Conservation (phyloP, 2,888 invertebrate species). For the Furcula furcula region DNA sequence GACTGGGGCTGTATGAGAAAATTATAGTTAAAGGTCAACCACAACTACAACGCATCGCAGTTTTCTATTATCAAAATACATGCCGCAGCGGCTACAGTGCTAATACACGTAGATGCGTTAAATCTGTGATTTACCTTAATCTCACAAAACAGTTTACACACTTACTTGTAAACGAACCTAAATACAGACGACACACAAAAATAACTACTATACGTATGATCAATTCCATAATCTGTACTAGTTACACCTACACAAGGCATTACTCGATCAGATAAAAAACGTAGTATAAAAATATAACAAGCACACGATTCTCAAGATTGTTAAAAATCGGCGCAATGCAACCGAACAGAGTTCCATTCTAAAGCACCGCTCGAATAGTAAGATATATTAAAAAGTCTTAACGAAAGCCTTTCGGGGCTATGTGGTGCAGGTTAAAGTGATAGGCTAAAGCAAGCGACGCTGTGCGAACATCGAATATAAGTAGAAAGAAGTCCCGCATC, state of each 20-base stretch:
- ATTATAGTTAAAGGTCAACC: too few relatives aligned
- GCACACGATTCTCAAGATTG: slow-evolving; percentile 19
- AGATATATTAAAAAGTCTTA: slow-evolving; percentile 36
- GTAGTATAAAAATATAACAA: slow-evolving; percentile 32
- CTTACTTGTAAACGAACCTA: slow-evolving; percentile 18
- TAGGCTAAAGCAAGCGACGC: slow-evolving; percentile 62
- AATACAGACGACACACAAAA: slow-evolving; percentile 14
- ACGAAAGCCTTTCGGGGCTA: slow-evolving; percentile 57
- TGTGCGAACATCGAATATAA: slow-evolving; percentile 65
- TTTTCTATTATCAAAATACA: too few relatives aligned
- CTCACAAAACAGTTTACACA: too few relatives aligned
- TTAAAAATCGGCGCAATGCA: slow-evolving; percentile 18
- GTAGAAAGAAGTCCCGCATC: slow-evolving; percentile 71
- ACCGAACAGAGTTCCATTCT: slow-evolving; percentile 27
- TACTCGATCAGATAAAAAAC: slow-evolving; percentile 16
- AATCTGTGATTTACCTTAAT: too few relatives aligned
- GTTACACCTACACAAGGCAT: slow-evolving; percentile 9
- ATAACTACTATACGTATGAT: slow-evolving; percentile 15
- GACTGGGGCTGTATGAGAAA: too few relatives aligned
- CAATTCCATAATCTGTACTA: slow-evolving; percentile 27
- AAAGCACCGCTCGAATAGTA: slow-evolving; percentile 26
- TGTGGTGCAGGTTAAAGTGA: slow-evolving; percentile 68
- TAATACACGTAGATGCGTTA: too few relatives aligned
- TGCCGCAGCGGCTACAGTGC: too few relatives aligned
- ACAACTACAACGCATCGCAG: too few relatives aligned